Evolutionary conservation across 2,113 vertebrate species (phyloP).

Genomic region (Puntigrus tetrazona): DNA sequence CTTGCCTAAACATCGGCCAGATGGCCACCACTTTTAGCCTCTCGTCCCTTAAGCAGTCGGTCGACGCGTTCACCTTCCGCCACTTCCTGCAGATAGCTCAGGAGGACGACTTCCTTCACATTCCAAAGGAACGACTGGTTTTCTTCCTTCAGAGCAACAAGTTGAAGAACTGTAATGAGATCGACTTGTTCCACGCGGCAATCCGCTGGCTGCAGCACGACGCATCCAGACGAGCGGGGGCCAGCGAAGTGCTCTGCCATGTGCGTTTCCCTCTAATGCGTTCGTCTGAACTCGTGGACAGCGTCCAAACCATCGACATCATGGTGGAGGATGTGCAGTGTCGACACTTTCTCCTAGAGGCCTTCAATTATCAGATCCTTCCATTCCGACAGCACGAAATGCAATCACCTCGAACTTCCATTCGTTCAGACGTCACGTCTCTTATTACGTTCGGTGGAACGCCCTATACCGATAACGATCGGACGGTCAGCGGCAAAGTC

Average conservation of each 20-base stretch:
- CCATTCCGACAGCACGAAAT: conserved; percentile 96
- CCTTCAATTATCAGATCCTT: conserved; percentile 97
- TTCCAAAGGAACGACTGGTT: conserved; percentile 89
- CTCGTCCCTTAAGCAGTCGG: conserved; percentile 90
- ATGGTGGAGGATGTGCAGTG: conserved; percentile 96
- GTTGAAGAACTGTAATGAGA: conserved; percentile 89
- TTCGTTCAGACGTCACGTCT: conserved; percentile 85
- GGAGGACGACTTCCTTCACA: conserved; percentile 95
- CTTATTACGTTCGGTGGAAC: conserved; percentile 92
- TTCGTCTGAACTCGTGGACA: conserved; percentile 93
- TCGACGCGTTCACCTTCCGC: conserved; percentile 91
- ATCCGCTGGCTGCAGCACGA: conserved; percentile 91
- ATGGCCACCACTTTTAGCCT: conserved; percentile 97
- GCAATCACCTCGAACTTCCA: conserved; percentile 85
- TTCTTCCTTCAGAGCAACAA: conserved; percentile 98
- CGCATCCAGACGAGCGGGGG: conserved; percentile 75
- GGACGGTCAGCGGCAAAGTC: conserved; percentile 86
- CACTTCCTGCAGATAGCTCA: conserved; percentile 95
- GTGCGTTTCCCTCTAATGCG: conserved; percentile 97
- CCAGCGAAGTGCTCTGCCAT: conserved; percentile 88
- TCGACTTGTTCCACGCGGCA: conserved; percentile 89
- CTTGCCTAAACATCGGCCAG: conserved; percentile 94
- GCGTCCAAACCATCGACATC: conserved; percentile 89
- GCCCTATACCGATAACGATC: conserved; percentile 94
- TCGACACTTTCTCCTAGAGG: conserved; percentile 91